Base-by-base conservation (phyloP, 2,888 invertebrate species). In the Melipona bicolor region DNA sequence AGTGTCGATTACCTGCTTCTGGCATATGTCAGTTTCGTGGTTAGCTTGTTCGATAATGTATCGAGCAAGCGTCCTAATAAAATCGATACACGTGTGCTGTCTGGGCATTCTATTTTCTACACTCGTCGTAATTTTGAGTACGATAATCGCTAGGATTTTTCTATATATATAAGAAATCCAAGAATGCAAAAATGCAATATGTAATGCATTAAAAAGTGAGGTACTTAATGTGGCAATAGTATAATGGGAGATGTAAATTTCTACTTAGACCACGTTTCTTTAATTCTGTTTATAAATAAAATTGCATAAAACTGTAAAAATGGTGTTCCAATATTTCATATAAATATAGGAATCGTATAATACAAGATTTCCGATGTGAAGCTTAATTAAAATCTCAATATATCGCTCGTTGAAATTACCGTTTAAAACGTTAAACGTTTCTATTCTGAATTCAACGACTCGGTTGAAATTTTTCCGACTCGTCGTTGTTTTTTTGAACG, bases 31-130 rank as follows among this genome's bases (percentile, higher is more conserved):
- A 43, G 36, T 77, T 64, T 49, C 32, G 24, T 19, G 54, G 76
- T 54, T 54, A 49, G 27, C 27, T 43, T 36, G 49, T 19, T 56
- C 76, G 76, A 76, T 76, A 64, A 69, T 76, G 54, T 64, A 56
- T 56, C 76, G 43, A 69, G 5, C 64, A 32, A 36, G 50, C 64
- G 49, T 70, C 50, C 56, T 69, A 70, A 77, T 64, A 56, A 70
- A 79, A 65, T 79, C 79, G 64, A 79, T 62, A 50, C 21, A 17
- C 32, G 54, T 56, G 69, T 77, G 77, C 27, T 32, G n/a, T n/a
- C n/a, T 56, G n/a, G 5, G 5, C 15, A 56, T 56, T 5, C 5
- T 56, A n/a, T 2, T 56, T n/a, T 56, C 43, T 43, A 43, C 9
- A 9, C 43, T 43, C 43, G 43, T 43, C 43, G 9, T 43, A 9